phyloP scores from a whole-genome alignment of 2,888 invertebrate genomes.

The Sphaeridia pumilis region DNA sequence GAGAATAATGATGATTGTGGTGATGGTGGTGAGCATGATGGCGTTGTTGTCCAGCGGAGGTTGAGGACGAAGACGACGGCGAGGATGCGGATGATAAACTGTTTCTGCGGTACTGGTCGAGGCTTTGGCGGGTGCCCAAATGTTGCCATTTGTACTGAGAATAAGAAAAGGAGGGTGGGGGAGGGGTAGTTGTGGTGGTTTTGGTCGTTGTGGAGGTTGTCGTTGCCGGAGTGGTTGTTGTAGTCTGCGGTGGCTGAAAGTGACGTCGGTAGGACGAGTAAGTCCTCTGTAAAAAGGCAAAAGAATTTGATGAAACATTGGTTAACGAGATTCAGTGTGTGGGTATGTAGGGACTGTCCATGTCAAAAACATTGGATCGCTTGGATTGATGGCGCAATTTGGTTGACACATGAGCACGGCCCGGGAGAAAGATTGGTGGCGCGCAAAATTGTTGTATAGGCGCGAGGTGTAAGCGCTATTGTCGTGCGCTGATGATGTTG shows the following conservation, averaged over 20 bases:
- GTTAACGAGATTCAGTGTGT: background rate
- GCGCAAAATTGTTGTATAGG: too few species aligned
- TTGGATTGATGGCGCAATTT: too few species aligned
- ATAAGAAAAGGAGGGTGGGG: constrained; percentile 28
- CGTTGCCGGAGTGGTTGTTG: constrained; percentile 19
- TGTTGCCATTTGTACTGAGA: constrained; percentile 35
- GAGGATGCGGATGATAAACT: background rate
- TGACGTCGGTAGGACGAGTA: constrained; percentile 26
- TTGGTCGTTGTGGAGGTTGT: constrained; percentile 28
- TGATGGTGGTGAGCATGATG: constrained; percentile 21
- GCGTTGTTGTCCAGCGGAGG: constrained; percentile 11
- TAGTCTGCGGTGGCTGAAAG: constrained; percentile 11
- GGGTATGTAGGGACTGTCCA: background rate
- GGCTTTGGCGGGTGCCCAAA: constrained; percentile 31
- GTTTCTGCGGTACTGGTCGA: constrained; percentile 29
- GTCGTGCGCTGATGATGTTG: too few species aligned
- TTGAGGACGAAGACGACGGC: constrained; percentile 4
- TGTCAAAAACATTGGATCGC: background rate
- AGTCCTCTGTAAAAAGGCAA: constrained; percentile 19
- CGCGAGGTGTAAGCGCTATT: too few species aligned
- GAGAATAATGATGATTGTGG: constrained; percentile 10
- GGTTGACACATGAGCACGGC: too few species aligned
- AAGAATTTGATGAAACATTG: constrained; percentile 1
- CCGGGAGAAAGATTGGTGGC: too few species aligned
- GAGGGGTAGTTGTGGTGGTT: constrained; percentile 22